These are phyloP conservation scores for Picathartes gymnocephalus DNA, from an alignment of 2,113 vertebrate species.

Conservation along the genomic window DNA sequence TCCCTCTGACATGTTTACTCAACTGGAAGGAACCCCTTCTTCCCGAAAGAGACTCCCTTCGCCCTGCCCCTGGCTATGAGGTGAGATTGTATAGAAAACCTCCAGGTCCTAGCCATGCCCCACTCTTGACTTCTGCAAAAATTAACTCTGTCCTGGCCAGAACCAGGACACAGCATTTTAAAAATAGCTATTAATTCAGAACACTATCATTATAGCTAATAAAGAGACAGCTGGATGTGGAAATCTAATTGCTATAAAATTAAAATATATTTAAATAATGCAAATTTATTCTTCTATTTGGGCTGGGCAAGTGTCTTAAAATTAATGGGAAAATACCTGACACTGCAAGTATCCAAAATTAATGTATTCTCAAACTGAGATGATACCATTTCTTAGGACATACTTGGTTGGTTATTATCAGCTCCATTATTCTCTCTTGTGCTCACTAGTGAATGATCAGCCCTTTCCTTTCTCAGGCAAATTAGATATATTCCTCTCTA, in stretches of 20 bases:
- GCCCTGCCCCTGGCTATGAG: background rate
- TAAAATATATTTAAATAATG: background rate
- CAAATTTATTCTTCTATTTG: background rate
- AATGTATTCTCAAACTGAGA: background rate
- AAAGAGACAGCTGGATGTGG: background rate
- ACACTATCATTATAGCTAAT: background rate
- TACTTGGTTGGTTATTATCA: background rate
- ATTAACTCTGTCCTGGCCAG: background rate
- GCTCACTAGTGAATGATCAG: background rate
- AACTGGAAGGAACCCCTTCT: background rate
- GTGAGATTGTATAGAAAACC: background rate
- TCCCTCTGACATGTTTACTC: accelerated
- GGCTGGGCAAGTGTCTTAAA: background rate
- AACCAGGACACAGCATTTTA: background rate
- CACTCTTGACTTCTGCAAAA: background rate
- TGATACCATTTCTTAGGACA: background rate
- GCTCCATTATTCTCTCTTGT: background rate
- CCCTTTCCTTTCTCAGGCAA: background rate
- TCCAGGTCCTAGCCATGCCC: background rate
- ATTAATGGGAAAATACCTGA: background rate
- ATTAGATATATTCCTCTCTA: background rate
- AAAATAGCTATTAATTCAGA: conserved; percentile 24
- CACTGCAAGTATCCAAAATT: background rate
- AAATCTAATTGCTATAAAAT: conserved; percentile 25
- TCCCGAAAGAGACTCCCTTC: background rate